Base-by-base conservation (phyloP, 53 echinoderm and acorn worm genomes). In the Echinarachnius parma region DNA sequence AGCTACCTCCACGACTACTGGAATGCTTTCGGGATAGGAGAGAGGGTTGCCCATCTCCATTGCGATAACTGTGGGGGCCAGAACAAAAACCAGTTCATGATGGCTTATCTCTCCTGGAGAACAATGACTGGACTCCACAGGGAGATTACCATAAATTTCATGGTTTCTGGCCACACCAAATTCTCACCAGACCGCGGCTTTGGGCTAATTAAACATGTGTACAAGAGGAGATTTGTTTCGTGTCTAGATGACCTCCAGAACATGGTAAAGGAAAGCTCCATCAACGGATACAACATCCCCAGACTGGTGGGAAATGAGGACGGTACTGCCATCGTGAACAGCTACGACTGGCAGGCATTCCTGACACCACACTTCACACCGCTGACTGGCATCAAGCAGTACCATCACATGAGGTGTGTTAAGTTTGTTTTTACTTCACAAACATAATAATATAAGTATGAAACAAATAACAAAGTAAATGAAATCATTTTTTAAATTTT, bases 321-420 rank as follows among this genome's bases (percentile, higher is more conserved):
- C 29, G 87, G 87, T 0, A 58, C 61, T 4, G 61, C 74, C 21
- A 31, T 47, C 9, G 87, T 87, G 5, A 48, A 29, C 0, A 14
- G 28, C 19, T 87, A 62, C 47, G 75, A 87, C 62, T 87, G 87
- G 82, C 78, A 82, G 60, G 21, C 37, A 11, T 87, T 82, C 66
- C 64, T 82, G 27, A 9, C 22, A 3, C 78, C 82, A 0, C 82
- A 61, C 78, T 87, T 82, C 72, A 53, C 28, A 2, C 77, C 74
- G 4, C 70, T 87, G 22, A 16, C 31, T 21, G 76, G 76, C 15
- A 87, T 87, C 75, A 87, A 87, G 78, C 7, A 32, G 23, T 74
- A 59, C 16, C 87, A 87, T 13, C 87, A 87, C 46, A 52, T 87
- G 27, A 71, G 86, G 81, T 81, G 58, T 59, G 64, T 3, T 37